Evolutionary conservation across 92 coral and sea anemone genomes (phyloP).

Genomic region (Palythoa grandiflora): DNA sequence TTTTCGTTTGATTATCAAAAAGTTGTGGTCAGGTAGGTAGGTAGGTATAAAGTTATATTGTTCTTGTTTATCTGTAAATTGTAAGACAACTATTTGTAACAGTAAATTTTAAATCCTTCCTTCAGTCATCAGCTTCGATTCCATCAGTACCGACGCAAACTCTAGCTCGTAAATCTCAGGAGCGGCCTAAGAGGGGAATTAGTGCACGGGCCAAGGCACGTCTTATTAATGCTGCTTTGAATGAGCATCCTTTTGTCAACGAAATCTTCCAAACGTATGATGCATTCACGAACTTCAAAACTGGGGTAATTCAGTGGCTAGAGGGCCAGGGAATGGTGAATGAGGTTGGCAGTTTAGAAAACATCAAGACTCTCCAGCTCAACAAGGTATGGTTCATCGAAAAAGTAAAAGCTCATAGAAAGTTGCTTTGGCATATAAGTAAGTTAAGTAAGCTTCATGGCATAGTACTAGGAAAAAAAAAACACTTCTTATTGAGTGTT

Average conservation of each 20-base stretch:
- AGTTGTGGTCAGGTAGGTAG: no score
- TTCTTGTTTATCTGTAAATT: not conserved
- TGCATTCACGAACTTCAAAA: conserved; percentile 74
- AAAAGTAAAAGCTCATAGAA: not conserved
- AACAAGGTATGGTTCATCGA: conserved; percentile 67
- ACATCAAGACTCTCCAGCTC: conserved; percentile 64
- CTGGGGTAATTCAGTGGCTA: conserved; percentile 74
- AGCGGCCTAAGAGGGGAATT: conserved; percentile 65
- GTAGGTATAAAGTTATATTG: not conserved
- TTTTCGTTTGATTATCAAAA: no score
- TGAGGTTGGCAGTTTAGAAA: conserved; percentile 64
- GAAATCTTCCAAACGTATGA: conserved; percentile 89
- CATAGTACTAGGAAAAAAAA: no score
- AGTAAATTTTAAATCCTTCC: not conserved
- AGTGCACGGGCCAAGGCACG: conserved; percentile 95
- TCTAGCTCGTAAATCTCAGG: conserved; percentile 28
- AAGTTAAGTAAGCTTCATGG: no score
- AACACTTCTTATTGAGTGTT: no score
- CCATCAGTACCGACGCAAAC: not conserved
- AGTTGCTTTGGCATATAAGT: not conserved
- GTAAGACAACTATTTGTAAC: not conserved
- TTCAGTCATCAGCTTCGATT: not conserved
- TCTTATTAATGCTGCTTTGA: conserved; percentile 86
- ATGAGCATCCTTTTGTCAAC: conserved; percentile 83
- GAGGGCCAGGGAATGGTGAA: conserved; percentile 76